Percentiles rank a stretch among this genome's conserved stretches.
These are phyloP conservation scores for Regulus satrapa DNA, from an alignment of 2,113 vertebrate species.

Conservation along the genomic window DNA sequence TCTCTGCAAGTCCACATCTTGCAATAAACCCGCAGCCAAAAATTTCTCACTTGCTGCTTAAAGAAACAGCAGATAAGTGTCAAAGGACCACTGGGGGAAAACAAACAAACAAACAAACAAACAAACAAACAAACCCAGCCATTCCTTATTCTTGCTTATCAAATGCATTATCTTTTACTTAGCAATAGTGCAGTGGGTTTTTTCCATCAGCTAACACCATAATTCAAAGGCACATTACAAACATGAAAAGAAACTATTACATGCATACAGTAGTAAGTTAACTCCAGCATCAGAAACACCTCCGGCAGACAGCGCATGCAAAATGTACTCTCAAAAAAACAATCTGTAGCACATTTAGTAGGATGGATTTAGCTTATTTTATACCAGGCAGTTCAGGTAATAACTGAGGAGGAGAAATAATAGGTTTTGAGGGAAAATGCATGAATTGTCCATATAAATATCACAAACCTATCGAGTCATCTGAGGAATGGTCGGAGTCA, in stretches of 20 bases:
- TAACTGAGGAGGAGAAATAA: background rate
- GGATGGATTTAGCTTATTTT: background rate
- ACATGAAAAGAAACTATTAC: background rate
- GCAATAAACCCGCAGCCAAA: background rate
- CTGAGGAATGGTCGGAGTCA: background rate
- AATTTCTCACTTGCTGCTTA: background rate
- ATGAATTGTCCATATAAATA: background rate
- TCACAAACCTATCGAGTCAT: background rate
- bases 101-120: background rate
- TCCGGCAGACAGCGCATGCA: rapidly evolving
- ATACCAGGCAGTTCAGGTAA: background rate
- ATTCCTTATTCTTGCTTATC: background rate
- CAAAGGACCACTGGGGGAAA: background rate
- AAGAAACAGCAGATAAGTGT: constrained; percentile 6
- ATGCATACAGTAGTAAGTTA: background rate
- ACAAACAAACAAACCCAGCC: no score
- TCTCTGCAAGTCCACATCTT: background rate
- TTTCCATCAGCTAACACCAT: background rate
- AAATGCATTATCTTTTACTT: background rate
- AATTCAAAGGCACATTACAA: background rate
- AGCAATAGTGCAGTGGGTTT: background rate
- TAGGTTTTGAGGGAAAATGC: background rate
- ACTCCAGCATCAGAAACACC: background rate
- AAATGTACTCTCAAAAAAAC: background rate
- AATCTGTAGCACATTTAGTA: background rate